Conservation (phyloP, 2,888 invertebrate species). For the Timandra comae region DNA sequence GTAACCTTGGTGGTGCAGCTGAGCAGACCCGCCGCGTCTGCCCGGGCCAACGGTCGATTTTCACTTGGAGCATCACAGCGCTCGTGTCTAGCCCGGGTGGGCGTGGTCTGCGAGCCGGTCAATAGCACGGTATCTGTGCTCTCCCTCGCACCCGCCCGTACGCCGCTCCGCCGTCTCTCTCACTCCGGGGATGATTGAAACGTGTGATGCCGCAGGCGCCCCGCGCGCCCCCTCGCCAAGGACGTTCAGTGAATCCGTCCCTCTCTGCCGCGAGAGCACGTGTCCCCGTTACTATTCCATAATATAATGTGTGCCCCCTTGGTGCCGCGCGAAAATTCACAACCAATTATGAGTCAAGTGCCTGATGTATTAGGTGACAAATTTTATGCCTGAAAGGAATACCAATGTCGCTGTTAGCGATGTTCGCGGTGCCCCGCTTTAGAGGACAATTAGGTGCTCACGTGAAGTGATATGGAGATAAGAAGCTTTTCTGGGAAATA, state of each 20-base stretch:
- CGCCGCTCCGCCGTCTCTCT: conserved; percentile 42
- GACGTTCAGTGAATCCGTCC: conserved; percentile 78
- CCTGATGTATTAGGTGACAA: conserved; percentile 68
- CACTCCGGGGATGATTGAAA: conserved; percentile 74
- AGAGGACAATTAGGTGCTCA: conserved; percentile 60
- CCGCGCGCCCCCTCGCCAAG: conserved; percentile 73
- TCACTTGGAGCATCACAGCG: conserved; percentile 72
- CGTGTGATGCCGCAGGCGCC: conserved; percentile 77
- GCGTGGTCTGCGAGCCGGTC: conserved; percentile 74
- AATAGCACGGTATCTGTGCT: conserved; percentile 66
- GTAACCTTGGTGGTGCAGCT: conserved; percentile 68
- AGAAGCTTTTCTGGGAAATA: conserved; percentile 53
- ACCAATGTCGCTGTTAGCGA: conserved; percentile 56
- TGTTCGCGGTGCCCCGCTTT: conserved; percentile 51
- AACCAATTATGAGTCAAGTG: conserved; percentile 74
- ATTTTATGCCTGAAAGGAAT: conserved; percentile 67
- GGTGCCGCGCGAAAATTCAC: conserved; percentile 72
- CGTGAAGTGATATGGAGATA: conserved; percentile 72
- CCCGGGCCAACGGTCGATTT: conserved; percentile 75
- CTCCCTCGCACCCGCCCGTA: conserved; percentile 43
- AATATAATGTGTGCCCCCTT: conserved; percentile 74
- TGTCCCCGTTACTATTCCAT: conserved; percentile 73
- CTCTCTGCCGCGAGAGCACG: conserved; percentile 76
- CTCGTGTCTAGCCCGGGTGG: conserved; percentile 73
- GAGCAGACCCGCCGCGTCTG: conserved; percentile 60